A percentile compares a stretch with the other conserved stretches of the same genome.
Conservation (phyloP, 2,888 invertebrate genomes). For the Cheilosia soror region DNA sequence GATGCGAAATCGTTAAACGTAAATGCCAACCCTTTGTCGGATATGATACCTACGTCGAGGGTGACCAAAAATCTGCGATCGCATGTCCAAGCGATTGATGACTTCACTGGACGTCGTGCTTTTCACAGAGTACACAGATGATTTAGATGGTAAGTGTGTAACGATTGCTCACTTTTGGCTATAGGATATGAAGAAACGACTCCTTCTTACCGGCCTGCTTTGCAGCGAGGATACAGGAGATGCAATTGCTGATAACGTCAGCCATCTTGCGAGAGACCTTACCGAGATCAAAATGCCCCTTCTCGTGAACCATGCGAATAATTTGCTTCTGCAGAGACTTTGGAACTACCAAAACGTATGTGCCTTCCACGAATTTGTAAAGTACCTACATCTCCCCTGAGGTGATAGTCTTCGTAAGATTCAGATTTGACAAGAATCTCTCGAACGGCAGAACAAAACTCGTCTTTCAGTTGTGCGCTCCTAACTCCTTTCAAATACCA, state of each 20-base stretch:
- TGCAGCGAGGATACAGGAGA: constrained; percentile 60
- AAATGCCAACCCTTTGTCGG: constrained; percentile 81
- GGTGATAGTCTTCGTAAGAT: constrained; percentile 51
- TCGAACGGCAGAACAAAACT: constrained; percentile 45
- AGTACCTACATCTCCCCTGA: constrained; percentile 33
- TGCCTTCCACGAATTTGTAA: constrained; percentile 57
- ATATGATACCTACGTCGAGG: constrained; percentile 79
- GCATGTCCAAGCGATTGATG: constrained; percentile 77
- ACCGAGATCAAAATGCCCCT: constrained; percentile 46
- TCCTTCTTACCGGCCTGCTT: constrained; percentile 78
- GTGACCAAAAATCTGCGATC: constrained; percentile 79
- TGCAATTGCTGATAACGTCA: constrained; percentile 54
- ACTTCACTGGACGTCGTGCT: constrained; percentile 77
- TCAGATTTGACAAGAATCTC: constrained; percentile 30
- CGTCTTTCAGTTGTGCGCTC: constrained; percentile 15
- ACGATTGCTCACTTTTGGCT: constrained; percentile 77
- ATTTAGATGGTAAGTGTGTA: constrained; percentile 79
- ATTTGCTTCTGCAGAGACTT: constrained; percentile 50
- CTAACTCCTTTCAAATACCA: constrained; percentile 33
- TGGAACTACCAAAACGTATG: constrained; percentile 44
- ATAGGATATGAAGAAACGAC: constrained; percentile 78
- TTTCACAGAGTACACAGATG: constrained; percentile 80
- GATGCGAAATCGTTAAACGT: constrained; percentile 78
- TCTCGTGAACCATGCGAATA: constrained; percentile 28
- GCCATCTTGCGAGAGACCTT: constrained; percentile 36